These are phyloP conservation scores for Suillia variegata DNA, from an alignment of 2,888 invertebrate genomes.

Conservation along the genomic window DNA sequence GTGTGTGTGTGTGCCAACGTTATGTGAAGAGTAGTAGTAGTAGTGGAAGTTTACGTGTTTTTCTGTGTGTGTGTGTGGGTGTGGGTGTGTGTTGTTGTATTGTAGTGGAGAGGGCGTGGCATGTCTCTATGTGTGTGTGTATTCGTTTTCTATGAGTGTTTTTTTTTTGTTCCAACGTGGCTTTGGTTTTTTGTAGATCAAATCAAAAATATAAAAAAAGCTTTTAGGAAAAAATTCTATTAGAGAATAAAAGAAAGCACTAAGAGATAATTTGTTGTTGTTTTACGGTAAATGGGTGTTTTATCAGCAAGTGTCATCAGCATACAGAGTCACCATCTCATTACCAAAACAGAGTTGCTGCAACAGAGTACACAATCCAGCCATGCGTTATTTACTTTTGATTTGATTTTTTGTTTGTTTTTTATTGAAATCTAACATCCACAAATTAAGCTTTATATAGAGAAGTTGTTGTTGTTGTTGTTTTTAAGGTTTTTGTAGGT, in stretches of 20 bases:
- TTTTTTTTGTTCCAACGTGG: not conserved
- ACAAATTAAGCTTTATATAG: conserved; percentile 20
- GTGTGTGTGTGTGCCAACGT: not conserved
- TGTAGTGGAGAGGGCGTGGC: no score
- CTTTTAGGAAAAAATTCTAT: no score
- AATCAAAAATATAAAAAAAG: not conserved
- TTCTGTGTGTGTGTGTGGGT: not conserved
- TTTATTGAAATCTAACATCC: conserved; percentile 23
- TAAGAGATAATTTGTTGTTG: no score
- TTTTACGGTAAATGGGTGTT: not conserved
- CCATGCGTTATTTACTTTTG: conserved; percentile 26
- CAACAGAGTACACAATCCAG: conserved; percentile 20
- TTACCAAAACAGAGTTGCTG: conserved; percentile 11
- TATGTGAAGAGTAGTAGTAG: not conserved
- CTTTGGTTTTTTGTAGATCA: not conserved
- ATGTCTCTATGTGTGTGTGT: not conserved
- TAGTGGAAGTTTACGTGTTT: not conserved
- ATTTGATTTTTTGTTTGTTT: not conserved
- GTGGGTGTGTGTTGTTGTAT: not conserved
- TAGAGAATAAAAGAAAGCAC: no score
- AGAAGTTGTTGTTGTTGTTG: no score
- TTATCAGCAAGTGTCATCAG: conserved; percentile 1
- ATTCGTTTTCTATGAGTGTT: not conserved
- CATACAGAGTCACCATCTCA: conserved; percentile 11
- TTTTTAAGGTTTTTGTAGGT: no score